A percentile compares a stretch with the other conserved stretches of the same genome.
These are phyloP conservation scores for Mugil cephalus DNA, from an alignment of 2,113 vertebrate species.

Conservation along the genomic window DNA sequence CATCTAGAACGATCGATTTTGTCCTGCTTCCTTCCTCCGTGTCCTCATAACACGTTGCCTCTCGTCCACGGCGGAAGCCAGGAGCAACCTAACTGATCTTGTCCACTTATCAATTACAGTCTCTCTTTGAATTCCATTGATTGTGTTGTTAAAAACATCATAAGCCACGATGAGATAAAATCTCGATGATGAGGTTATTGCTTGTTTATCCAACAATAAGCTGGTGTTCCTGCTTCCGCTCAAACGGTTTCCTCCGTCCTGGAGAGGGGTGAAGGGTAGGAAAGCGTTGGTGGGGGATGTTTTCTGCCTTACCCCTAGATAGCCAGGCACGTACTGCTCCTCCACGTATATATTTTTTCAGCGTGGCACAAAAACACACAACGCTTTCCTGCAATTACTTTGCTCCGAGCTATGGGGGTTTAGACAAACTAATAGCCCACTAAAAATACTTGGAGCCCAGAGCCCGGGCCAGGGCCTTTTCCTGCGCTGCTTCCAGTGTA, in stretches of 20 bases:
- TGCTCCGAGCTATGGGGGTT: conserved; percentile 69
- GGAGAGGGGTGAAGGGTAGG: conserved; percentile 60
- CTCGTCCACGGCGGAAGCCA: conserved; percentile 72
- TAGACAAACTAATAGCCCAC: conserved; percentile 83
- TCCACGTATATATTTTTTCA: conserved; percentile 72
- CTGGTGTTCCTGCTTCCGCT: conserved; percentile 66
- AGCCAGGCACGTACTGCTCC: conserved; percentile 54
- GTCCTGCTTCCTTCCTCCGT: conserved; percentile 78
- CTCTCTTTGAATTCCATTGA: conserved; percentile 1
- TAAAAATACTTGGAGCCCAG: conserved; percentile 81
- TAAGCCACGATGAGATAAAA: not conserved
- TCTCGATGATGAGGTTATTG: conserved; percentile 22
- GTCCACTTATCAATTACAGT: conserved; percentile 38
- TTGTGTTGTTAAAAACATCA: no score
- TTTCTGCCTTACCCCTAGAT: conserved; percentile 65
- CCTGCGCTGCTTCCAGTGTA: conserved; percentile 78
- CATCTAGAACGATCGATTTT: conserved; percentile 61
- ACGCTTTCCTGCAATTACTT: conserved; percentile 81
- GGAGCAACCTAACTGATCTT: conserved; percentile 36
- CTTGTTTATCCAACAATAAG: conserved; percentile 62
- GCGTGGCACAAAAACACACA: conserved; percentile 71
- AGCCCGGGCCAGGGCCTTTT: conserved; percentile 68
- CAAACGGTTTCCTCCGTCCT: conserved; percentile 73
- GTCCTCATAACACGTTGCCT: conserved; percentile 69
- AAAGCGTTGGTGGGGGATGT: conserved; percentile 70